phyloP scores from a whole-genome alignment of 2,113 vertebrate species.

The Oophaga pumilio region DNA sequence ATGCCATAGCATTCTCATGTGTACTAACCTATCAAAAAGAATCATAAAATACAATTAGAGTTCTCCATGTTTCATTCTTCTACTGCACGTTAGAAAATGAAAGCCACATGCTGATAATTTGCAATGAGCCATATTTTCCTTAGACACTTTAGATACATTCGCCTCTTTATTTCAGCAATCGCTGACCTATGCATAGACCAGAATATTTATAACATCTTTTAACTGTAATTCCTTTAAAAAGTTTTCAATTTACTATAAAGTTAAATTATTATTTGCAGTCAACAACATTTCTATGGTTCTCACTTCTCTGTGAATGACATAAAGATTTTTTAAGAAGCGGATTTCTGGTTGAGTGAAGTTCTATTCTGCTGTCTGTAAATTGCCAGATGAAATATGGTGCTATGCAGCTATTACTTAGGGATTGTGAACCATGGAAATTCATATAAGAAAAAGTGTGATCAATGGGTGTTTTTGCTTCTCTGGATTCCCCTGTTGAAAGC shows the following conservation, averaged over 20 bases:
- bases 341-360: constrained; percentile 54
- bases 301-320: constrained; percentile 30
- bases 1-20: background rate
- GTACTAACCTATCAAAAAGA: background rate
- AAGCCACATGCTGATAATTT: background rate
- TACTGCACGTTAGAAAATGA: background rate
- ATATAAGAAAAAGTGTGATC: constrained; percentile 49
- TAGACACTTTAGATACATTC: background rate
- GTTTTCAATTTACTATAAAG: constrained; percentile 47
- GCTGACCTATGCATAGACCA: constrained; percentile 23
- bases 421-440: constrained; percentile 50
- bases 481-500: constrained; percentile 32
- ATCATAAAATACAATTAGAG: background rate
- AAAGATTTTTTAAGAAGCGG: constrained; percentile 50
- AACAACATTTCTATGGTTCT: constrained; percentile 33
- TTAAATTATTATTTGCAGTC: constrained; percentile 42
- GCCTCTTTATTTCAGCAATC: background rate
- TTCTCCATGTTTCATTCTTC: background rate
- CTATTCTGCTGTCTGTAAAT: constrained; percentile 45
- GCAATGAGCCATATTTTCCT: background rate
- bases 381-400: constrained; percentile 56
- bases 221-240: constrained; percentile 44
- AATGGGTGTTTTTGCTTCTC: constrained; percentile 44
- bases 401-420: constrained; percentile 37
- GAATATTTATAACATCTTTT: constrained; percentile 39